Evolutionary conservation across 2,888 invertebrate species (phyloP).

Genomic region (Timema cristinae): DNA sequence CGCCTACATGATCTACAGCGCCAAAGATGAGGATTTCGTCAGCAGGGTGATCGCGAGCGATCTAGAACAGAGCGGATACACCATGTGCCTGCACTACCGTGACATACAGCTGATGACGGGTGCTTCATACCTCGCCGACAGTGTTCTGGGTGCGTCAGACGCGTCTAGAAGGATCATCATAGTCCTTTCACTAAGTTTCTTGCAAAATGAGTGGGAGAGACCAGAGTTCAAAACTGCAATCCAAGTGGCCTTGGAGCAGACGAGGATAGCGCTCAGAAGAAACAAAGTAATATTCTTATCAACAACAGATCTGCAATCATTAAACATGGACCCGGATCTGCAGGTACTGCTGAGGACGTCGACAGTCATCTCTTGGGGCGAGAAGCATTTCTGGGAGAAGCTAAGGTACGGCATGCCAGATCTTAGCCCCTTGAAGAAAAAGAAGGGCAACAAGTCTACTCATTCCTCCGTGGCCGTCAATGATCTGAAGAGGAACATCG

Average conservation of each 20-base stretch:
- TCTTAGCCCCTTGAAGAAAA: no score
- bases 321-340: slow-evolving; percentile 71
- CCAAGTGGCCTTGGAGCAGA: slow-evolving; percentile 63
- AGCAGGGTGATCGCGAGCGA: slow-evolving; percentile 64
- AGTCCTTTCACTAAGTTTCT: slow-evolving; percentile 73
- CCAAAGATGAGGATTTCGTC: slow-evolving; percentile 70
- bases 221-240: slow-evolving; percentile 78
- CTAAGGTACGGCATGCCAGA: slow-evolving; percentile 73
- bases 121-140: slow-evolving; percentile 48
- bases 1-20: slow-evolving; percentile 83
- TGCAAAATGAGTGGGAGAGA: slow-evolving; percentile 78
- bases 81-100: slow-evolving; percentile 54
- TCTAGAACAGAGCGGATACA: slow-evolving; percentile 65
- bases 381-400: slow-evolving; percentile 82
- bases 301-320: slow-evolving; percentile 58
- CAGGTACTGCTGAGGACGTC: slow-evolving; percentile 68
- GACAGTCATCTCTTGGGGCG: slow-evolving; percentile 68
- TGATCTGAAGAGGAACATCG: slow-evolving; percentile 26
- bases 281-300: slow-evolving; percentile 58
- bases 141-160: slow-evolving; percentile 58
- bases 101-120: slow-evolving; percentile 41
- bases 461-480: slow-evolving; percentile 22
- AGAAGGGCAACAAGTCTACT: slow-evolving; percentile 23
- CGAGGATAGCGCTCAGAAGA: slow-evolving; percentile 50
- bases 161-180: slow-evolving; percentile 72